Conservation (phyloP, 2,797 vertebrate genomes). For the Typhlichthys subterraneus region DNA sequence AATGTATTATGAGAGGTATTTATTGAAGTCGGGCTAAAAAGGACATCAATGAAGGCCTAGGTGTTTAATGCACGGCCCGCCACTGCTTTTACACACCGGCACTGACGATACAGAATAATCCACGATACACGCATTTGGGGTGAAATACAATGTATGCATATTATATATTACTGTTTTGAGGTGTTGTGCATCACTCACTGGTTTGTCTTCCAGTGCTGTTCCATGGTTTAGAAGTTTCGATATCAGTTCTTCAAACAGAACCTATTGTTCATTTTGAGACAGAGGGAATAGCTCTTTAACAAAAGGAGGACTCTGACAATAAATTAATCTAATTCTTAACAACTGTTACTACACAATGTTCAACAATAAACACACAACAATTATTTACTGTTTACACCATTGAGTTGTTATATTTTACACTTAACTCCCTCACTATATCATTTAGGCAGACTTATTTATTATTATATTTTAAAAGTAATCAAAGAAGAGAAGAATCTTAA, state of each 20-base stretch:
- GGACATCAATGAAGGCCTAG: too few relatives aligned
- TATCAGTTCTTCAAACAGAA: slow-evolving; percentile 37
- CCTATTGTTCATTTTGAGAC: slow-evolving; percentile 25
- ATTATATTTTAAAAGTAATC: slow-evolving; percentile 19
- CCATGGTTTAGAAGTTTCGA: slow-evolving; percentile 40
- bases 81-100: too few relatives aligned
- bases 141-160: too few relatives aligned
- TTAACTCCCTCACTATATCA: slow-evolving; percentile 18
- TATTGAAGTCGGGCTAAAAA: too few relatives aligned
- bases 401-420: slow-evolving; percentile 24
- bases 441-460: slow-evolving; percentile 6
- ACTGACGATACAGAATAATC: too few relatives aligned
- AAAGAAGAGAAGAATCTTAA: background rate
- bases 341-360: background rate
- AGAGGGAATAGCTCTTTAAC: slow-evolving; percentile 31
- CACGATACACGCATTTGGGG: too few relatives aligned
- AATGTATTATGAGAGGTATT: too few relatives aligned
- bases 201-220: slow-evolving; percentile 28
- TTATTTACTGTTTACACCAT: slow-evolving; percentile 5
- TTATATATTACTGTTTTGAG: background rate
- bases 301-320: slow-evolving; percentile 21
- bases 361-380: slow-evolving; percentile 16
- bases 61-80: too few relatives aligned
- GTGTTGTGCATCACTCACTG: too few relatives aligned
- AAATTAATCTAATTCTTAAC: too few relatives aligned